Evolutionary conservation across 30 jellyfish, hydroid and myxozoan species (phyloP).

Genomic region (Aurelia sp.): DNA sequence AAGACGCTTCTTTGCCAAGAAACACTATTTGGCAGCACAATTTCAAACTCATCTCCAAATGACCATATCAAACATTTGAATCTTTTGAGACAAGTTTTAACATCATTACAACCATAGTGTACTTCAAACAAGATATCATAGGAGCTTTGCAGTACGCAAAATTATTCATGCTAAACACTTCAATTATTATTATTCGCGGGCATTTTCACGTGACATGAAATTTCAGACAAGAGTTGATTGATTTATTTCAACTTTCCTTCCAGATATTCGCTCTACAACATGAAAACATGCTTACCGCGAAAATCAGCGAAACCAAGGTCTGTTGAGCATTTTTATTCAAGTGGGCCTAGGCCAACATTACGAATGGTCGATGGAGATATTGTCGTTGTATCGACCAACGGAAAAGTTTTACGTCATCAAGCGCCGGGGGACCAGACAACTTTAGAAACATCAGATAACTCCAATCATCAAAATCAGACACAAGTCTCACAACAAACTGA

Average conservation of each 20-base stretch:
- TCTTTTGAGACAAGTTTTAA: too few relatives aligned
- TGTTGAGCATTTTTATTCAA: slow-evolving; percentile 69
- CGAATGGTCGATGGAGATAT: slow-evolving; percentile 74
- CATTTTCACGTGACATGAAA: background rate
- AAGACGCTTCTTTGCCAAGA: too few relatives aligned
- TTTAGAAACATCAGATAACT: slow-evolving; percentile 41
- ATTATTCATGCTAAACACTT: too few relatives aligned
- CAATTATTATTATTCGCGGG: too few relatives aligned
- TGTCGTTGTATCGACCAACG: slow-evolving; percentile 62
- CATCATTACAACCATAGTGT: background rate
- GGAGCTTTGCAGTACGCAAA: background rate
- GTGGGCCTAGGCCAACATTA: slow-evolving; percentile 75
- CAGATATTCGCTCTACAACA: slow-evolving; percentile 55
- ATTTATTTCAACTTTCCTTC: background rate
- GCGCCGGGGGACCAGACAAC: slow-evolving; percentile 65
- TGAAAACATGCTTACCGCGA: slow-evolving; percentile 68
- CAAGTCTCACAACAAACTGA: background rate
- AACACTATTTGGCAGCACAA: too few relatives aligned
- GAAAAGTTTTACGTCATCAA: slow-evolving; percentile 50
- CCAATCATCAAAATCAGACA: slow-evolving; percentile 7
- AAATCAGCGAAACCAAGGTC: slow-evolving; percentile 50
- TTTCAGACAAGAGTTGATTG: background rate
- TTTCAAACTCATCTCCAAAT: too few relatives aligned
- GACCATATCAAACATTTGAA: too few relatives aligned
- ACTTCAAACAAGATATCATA: background rate